phyloP scores from a whole-genome alignment of 2,888 invertebrate genomes.

The Diarsia brunnea region DNA sequence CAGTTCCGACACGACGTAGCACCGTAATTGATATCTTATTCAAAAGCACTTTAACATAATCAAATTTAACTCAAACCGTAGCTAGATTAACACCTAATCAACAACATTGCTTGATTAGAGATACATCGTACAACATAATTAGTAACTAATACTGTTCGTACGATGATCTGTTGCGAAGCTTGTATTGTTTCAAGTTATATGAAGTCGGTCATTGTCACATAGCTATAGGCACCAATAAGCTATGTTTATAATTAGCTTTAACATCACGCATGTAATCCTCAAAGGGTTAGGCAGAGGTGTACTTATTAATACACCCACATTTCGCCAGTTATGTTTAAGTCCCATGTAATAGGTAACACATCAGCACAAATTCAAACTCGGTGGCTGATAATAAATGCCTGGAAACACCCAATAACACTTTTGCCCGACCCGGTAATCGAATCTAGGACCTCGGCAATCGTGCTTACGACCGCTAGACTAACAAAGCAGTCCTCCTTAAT shows the following conservation, averaged over 20 bases:
- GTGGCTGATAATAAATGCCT: no score
- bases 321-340: no score
- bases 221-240: neutral
- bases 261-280: no score
- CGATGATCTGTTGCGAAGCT: neutral
- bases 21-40: slow-evolving; percentile 56
- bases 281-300: no score
- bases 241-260: neutral
- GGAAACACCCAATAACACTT: no score
- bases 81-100: slow-evolving; percentile 55
- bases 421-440: no score
- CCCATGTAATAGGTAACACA: no score
- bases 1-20: slow-evolving; percentile 37
- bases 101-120: slow-evolving; percentile 33
- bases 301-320: no score
- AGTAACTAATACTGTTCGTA: neutral
- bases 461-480: no score
- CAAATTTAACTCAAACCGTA: slow-evolving; percentile 41
- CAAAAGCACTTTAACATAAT: slow-evolving; percentile 56
- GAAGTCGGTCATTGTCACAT: neutral
- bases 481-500: neutral
- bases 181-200: neutral
- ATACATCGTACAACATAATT: slow-evolving; percentile 30
- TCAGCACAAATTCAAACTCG: no score
- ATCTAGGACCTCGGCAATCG: no score